Conservation (phyloP, 2,113 vertebrate genomes). For the Lanius collurio region DNA sequence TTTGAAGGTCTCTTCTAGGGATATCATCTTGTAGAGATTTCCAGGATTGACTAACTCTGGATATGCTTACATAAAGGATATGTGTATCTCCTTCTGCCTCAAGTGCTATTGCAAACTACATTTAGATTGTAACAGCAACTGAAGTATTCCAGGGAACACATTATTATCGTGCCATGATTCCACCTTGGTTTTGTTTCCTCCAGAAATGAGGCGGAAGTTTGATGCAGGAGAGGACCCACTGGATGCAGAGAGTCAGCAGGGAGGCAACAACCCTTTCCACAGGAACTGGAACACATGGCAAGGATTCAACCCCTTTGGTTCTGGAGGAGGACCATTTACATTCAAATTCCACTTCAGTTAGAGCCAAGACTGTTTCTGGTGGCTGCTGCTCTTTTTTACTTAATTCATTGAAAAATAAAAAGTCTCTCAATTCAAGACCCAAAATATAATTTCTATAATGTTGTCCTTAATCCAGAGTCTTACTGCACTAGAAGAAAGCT, state of each 20-base stretch:
- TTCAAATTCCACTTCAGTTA: constrained; percentile 98
- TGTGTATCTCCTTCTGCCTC: background rate
- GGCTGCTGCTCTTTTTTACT: constrained; percentile 58
- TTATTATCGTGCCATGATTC: fast-evolving
- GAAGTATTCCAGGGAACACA: background rate
- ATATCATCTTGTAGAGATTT: background rate
- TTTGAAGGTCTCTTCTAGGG: background rate
- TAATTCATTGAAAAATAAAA: constrained; percentile 65
- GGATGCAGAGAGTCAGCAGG: constrained; percentile 94
- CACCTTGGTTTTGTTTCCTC: background rate
- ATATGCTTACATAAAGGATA: background rate
- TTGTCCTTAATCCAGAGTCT: constrained; percentile 70
- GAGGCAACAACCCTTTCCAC: constrained; percentile 82
- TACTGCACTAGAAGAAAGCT: constrained; percentile 16
- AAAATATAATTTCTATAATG: constrained; percentile 47
- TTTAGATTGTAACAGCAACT: background rate
- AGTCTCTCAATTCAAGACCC: constrained; percentile 61
- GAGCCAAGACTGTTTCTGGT: constrained; percentile 66
- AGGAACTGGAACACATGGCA: constrained; percentile 89
- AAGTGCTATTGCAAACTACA: background rate
- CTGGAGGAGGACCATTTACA: constrained; percentile 90
- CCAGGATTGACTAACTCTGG: background rate
- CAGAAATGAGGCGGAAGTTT: constrained; percentile 95
- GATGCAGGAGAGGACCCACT: constrained; percentile 94
- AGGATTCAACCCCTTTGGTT: constrained; percentile 96